Evolutionary conservation across 2,888 invertebrate species (phyloP).

Genomic region (Lomographa bimaculata): DNA sequence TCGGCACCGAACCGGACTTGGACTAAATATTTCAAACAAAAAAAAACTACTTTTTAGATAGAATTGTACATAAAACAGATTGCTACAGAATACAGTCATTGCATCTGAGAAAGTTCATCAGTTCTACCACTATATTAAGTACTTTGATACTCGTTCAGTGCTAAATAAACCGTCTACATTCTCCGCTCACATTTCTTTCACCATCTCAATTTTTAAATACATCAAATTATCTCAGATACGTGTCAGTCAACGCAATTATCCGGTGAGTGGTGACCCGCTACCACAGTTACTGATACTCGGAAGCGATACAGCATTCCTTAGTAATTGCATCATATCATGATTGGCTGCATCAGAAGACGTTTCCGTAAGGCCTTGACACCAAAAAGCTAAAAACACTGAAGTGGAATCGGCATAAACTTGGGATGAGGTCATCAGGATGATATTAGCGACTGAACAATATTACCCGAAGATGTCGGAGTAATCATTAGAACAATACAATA

Average conservation of each 20-base stretch:
- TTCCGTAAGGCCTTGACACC: constrained; percentile 20
- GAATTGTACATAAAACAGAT: too few species aligned
- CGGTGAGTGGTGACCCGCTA: constrained; percentile 13
- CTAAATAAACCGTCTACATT: too few species aligned
- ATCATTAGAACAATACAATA: too few species aligned
- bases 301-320: constrained; percentile 22
- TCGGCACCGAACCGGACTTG: too few species aligned
- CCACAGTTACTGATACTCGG: constrained; percentile 21
- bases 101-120: too few species aligned
- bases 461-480: too few species aligned
- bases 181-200: neutral
- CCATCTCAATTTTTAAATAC: neutral
- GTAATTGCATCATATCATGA: constrained; percentile 21
- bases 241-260: constrained; percentile 12
- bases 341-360: constrained; percentile 12
- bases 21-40: too few species aligned
- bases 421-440: constrained; percentile 4
- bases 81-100: too few species aligned
- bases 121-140: too few species aligned
- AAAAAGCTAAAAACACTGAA: too few species aligned
- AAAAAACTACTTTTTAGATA: too few species aligned
- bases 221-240: constrained; percentile 5
- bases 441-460: constrained; percentile 4
- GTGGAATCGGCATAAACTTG: constrained; percentile 3
- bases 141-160: too few species aligned